Conservation (phyloP, 2,797 vertebrate genomes). For the Sebastes hubbsi region DNA sequence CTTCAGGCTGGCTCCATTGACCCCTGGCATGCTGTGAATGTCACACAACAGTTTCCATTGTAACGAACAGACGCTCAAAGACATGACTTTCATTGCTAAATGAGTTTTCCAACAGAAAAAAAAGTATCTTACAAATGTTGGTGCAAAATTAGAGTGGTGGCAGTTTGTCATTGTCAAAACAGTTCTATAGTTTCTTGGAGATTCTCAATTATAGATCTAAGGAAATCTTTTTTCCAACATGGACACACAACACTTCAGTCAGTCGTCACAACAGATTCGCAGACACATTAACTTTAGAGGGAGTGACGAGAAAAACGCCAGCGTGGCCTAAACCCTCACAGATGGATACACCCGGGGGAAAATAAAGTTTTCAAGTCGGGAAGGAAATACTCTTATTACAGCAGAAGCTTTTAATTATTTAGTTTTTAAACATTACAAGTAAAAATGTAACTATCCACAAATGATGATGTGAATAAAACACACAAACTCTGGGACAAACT, state of each 20-base stretch:
- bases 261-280: not conserved
- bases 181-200: not conserved
- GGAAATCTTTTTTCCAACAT: not conserved
- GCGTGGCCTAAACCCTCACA: slow-evolving; percentile 5
- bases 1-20: slow-evolving; percentile 56
- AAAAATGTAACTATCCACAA: not conserved
- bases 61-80: slow-evolving; percentile 39
- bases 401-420: not conserved
- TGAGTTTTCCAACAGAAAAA: slow-evolving; percentile 35
- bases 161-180: slow-evolving; percentile 10
- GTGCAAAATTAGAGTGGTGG: not conserved
- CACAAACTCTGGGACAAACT: not conserved
- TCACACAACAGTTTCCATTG: slow-evolving; percentile 77
- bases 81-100: slow-evolving; percentile 36
- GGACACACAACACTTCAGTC: not conserved
- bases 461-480: not conserved
- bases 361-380: slow-evolving; percentile 7
- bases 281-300: slow-evolving; percentile 4
- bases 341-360: not conserved
- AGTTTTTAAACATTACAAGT: not conserved
- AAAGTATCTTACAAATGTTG: slow-evolving; percentile 2
- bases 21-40: slow-evolving; percentile 75
- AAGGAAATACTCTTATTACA: not conserved
- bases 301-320: not conserved
- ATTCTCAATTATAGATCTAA: not conserved